Evolutionary conservation across 2,888 invertebrate genomes (phyloP), one percentile per base, ranked within the genome.

Genomic region (Dasypogon diadema): DNA sequence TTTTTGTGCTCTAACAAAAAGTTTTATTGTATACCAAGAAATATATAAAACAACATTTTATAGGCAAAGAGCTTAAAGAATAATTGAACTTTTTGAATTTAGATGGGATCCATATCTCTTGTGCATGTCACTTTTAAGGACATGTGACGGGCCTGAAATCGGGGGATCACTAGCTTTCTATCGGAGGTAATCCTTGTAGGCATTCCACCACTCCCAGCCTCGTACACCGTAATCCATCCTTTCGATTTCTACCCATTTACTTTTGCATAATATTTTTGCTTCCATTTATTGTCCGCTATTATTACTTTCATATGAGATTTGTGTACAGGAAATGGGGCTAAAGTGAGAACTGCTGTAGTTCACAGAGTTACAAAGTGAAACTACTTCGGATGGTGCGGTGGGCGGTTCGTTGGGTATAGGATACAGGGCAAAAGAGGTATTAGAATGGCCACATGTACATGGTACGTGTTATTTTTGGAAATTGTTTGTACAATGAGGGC

Each of bases 301-400:
- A 77, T 74, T 77, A 77, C 72, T 77, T 63, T 75, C 73, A 73
- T 77, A 68, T 63, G 74, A 72, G 77, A 77, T 77, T 77, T 77
- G 77, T 77, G 75, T 75, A 65, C 55, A 37, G 65, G 75, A 63
- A 72, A 75, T 72, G 75, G 74, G 75, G 75, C 75, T 77, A 77
- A 77, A 77, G 77, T 77, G 77, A 75, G 77, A 77, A 77, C 70
- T 75, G 77, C 51, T 77, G 77, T 77, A 77, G 70, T 77, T 63
- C 70, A 54, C 54, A 70, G 54, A 34, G 54, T 37, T 70, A 26
- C 51, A 70, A 54, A 70, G 54, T 54, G 70, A 70, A n/a, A 54
- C 51, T 34, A 48, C 26, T 5, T 51, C 18, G 51, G n/a, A 16
- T 26, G 14, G 8, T 16, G 21, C 16, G 14, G 8, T 16, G 21